Evolutionary conservation across 1,140 invertebrate genomes (phyloP).

Genomic region (Drosophila elegans): DNA sequence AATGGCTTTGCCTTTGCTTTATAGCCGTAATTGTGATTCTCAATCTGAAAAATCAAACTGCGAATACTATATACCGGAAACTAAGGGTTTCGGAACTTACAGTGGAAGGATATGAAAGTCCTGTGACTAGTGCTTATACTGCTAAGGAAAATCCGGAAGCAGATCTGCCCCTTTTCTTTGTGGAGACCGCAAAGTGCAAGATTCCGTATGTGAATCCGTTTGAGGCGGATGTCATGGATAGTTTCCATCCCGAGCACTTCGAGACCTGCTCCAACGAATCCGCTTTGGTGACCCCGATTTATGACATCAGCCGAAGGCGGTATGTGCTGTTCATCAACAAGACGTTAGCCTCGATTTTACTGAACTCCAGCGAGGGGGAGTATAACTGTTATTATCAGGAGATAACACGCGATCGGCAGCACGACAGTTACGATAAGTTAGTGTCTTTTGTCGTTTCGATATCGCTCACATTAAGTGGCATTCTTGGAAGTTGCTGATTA

Average conservation of each 20-base stretch:
- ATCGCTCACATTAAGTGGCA: background rate
- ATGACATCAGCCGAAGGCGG: constrained; percentile 30
- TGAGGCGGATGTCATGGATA: constrained; percentile 25
- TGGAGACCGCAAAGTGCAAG: constrained; percentile 44
- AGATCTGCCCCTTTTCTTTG: constrained; percentile 26
- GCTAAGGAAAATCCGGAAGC: too few relatives aligned
- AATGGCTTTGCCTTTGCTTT: constrained; percentile 14
- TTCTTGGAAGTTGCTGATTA: background rate
- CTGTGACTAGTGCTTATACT: too few relatives aligned
- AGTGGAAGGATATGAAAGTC: background rate
- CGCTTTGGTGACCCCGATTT: constrained; percentile 55
- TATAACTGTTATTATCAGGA: constrained; percentile 69
- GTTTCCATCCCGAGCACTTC: constrained; percentile 32
- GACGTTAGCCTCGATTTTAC: constrained; percentile 23
- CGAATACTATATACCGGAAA: background rate
- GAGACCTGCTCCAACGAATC: constrained; percentile 58
- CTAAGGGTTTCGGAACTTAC: background rate
- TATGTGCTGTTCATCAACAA: constrained; percentile 60
- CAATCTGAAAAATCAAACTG: background rate
- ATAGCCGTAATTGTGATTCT: constrained; percentile 9
- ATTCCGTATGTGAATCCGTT: constrained; percentile 69
- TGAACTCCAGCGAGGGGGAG: constrained; percentile 51
- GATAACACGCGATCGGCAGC: constrained; percentile 27
- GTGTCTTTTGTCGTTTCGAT: background rate
- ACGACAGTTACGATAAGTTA: constrained; percentile 62